phyloP scores from a whole-genome alignment of 2,888 invertebrate species.

The Acanthococcus lagerstroemiae region DNA sequence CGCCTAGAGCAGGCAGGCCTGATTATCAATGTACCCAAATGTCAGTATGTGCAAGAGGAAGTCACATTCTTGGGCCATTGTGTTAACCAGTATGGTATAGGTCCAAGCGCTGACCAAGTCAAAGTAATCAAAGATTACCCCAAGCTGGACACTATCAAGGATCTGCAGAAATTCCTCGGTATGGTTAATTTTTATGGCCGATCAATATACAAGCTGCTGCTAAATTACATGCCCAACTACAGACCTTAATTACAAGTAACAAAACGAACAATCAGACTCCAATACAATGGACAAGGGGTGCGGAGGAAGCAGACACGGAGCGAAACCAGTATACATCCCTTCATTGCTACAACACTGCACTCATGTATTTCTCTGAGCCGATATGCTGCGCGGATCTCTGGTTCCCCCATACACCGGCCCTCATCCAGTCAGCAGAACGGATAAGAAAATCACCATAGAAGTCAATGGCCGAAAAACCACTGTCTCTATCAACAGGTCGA shows the following conservation, averaged over 20 bases:
- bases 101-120: neutral
- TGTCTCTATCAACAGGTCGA: no score
- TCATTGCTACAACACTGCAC: no score
- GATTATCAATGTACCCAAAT: neutral
- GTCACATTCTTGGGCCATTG: constrained; percentile 12
- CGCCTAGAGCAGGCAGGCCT: neutral
- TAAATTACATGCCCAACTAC: neutral
- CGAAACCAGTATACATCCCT: no score
- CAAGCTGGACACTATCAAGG: neutral
- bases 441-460: no score
- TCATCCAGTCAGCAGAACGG: no score
- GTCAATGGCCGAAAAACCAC: no score
- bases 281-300: no score
- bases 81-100: neutral
- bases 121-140: neutral
- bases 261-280: no score
- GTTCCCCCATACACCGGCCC: no score
- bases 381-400: no score
- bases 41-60: neutral
- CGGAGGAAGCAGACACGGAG: no score
- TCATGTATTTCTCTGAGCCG: no score
- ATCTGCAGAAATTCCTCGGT: constrained; percentile 2
- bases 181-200: constrained; percentile 7
- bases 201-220: neutral
- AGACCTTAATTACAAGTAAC: neutral